Percentiles rank a stretch among this genome's conserved stretches.
Evolutionary conservation across 1,140 invertebrate species (phyloP).

Genomic region (Megathymus violae): DNA sequence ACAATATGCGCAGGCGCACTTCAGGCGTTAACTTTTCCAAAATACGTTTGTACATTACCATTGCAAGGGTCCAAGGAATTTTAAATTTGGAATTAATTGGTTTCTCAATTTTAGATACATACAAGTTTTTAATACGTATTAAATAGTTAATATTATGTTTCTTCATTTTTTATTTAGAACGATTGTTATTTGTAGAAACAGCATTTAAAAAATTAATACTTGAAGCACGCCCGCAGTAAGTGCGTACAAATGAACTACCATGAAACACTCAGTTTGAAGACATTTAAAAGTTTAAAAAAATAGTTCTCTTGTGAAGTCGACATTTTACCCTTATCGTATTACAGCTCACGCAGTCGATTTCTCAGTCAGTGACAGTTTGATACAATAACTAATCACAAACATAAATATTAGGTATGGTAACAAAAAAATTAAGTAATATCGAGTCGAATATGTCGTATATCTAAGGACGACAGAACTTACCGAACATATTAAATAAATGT

Average conservation of each 20-base stretch:
- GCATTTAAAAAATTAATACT: slow-evolving; percentile 3
- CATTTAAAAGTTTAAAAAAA: slow-evolving; percentile 82
- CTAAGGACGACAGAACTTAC: not conserved
- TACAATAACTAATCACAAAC: slow-evolving; percentile 39
- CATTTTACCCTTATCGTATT: slow-evolving; percentile 70
- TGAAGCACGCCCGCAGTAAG: slow-evolving; percentile 8
- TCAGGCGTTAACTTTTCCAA: slow-evolving; percentile 9
- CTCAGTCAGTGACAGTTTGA: slow-evolving; percentile 70
- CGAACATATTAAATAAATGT: slow-evolving; percentile 21
- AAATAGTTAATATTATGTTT: too few species aligned
- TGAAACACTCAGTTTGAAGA: slow-evolving; percentile 62
- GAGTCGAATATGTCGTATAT: slow-evolving; percentile 5
- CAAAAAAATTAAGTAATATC: slow-evolving; percentile 25
- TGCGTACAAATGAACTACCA: slow-evolving; percentile 59
- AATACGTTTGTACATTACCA: not conserved
- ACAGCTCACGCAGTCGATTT: slow-evolving; percentile 70
- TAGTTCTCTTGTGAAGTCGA: slow-evolving; percentile 72
- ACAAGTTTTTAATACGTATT: too few species aligned
- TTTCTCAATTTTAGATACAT: too few species aligned
- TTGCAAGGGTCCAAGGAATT: too few species aligned
- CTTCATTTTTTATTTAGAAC: too few species aligned
- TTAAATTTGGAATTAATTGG: not conserved
- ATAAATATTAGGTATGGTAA: slow-evolving; percentile 40
- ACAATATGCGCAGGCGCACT: slow-evolving; percentile 51
- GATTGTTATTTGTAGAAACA: too few species aligned